Conservation (phyloP, 2,888 invertebrate genomes). For the Caenorhabditis sinica region DNA sequence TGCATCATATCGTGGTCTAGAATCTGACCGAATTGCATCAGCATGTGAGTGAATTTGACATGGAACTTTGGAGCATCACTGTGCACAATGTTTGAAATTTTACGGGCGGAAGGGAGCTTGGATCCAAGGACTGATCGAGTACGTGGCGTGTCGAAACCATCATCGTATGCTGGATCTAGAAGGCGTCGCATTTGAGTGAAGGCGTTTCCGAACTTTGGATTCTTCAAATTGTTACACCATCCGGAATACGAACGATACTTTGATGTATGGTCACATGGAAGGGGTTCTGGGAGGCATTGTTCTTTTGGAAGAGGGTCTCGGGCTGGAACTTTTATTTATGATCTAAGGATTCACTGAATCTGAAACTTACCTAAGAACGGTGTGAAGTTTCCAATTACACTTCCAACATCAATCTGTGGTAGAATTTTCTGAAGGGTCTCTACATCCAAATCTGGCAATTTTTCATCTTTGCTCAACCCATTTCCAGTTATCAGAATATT, state of each 20-base stretch:
- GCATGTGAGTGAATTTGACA: slow-evolving; percentile 83
- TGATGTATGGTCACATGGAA: slow-evolving; percentile 83
- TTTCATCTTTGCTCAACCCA: slow-evolving; percentile 76
- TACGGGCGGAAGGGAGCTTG: slow-evolving; percentile 80
- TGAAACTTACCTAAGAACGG: slow-evolving; percentile 73
- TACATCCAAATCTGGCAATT: slow-evolving; percentile 80
- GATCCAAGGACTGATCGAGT: slow-evolving; percentile 74
- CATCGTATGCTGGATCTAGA: slow-evolving; percentile 89
- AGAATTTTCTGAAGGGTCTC: slow-evolving; percentile 80
- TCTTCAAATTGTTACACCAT: slow-evolving; percentile 90
- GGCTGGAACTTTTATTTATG: slow-evolving; percentile 36
- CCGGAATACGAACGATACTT: slow-evolving; percentile 90
- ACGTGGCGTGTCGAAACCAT: slow-evolving; percentile 86
- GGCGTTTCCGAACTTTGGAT: slow-evolving; percentile 80
- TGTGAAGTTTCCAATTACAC: slow-evolving; percentile 81
- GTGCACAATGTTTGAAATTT: slow-evolving; percentile 79
- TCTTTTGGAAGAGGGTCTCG: slow-evolving; percentile 72
- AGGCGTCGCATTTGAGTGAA: slow-evolving; percentile 80
- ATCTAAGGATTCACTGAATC: neutral
- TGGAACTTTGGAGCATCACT: slow-evolving; percentile 77
- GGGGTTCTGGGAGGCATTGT: slow-evolving; percentile 82
- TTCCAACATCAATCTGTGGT: slow-evolving; percentile 80
- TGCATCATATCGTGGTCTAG: slow-evolving; percentile 95
- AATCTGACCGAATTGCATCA: slow-evolving; percentile 96
- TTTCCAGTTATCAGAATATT: slow-evolving; percentile 81